Conservation (phyloP, 2,888 invertebrate genomes). For the Muscina levida region DNA sequence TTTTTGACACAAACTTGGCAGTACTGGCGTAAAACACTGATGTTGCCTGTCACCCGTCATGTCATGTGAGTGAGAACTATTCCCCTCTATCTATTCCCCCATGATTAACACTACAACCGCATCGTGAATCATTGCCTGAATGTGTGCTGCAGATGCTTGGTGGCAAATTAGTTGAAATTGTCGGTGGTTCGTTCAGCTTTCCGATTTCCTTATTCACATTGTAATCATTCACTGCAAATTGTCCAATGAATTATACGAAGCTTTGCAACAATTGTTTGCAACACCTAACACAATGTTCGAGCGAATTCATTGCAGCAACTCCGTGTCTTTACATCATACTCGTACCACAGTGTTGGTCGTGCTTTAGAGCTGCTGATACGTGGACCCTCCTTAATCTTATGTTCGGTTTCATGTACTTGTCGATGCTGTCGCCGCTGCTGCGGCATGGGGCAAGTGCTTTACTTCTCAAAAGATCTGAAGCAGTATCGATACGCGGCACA, state of each 20-base stretch:
- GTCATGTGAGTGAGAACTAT: slow-evolving; percentile 74
- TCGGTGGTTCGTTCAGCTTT: slow-evolving; percentile 52
- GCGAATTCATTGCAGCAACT: not conserved
- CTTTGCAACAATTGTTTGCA: slow-evolving; percentile 55
- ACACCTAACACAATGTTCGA: slow-evolving; percentile 50
- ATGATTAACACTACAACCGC: not conserved
- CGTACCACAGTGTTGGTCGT: not conserved
- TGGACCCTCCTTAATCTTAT: slow-evolving; percentile 51
- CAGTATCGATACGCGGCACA: slow-evolving; percentile 16
- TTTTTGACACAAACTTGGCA: slow-evolving; percentile 74
- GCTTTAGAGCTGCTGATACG: not conserved
- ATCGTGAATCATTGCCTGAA: too few species aligned
- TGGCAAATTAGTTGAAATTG: slow-evolving; percentile 61
- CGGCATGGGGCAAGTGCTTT: slow-evolving; percentile 47
- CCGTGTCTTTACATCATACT: not conserved
- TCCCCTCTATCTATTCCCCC: slow-evolving; percentile 68
- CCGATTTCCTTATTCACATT: slow-evolving; percentile 48
- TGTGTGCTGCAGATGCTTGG: slow-evolving; percentile 34
- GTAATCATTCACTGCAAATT: slow-evolving; percentile 61
- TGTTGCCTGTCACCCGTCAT: slow-evolving; percentile 72
- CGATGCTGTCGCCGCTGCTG: slow-evolving; percentile 31
- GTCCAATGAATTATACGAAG: slow-evolving; percentile 43
- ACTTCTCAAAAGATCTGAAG: slow-evolving; percentile 51
- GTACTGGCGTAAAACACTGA: slow-evolving; percentile 70
- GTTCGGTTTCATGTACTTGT: slow-evolving; percentile 53